phyloP scores from a whole-genome alignment of 2,888 invertebrate genomes.

The Drosophila macrospina region DNA sequence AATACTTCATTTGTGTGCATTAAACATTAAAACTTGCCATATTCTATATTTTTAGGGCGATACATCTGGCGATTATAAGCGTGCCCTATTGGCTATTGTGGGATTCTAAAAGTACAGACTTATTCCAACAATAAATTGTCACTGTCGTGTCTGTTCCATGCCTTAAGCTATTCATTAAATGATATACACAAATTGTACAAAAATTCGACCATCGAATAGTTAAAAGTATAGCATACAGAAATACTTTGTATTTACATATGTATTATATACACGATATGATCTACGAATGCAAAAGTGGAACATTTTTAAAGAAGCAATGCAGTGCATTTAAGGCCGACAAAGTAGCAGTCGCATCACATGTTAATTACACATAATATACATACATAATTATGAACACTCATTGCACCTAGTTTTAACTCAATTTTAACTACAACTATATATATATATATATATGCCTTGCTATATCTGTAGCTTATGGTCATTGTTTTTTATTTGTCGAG shows the following conservation, averaged over 20 bases:
- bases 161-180: constrained; percentile 47
- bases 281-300: constrained; percentile 45
- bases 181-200: constrained; percentile 65
- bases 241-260: constrained; percentile 20
- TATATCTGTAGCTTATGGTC: constrained; percentile 39
- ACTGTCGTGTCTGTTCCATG: constrained; percentile 72
- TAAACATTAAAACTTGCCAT: constrained; percentile 75
- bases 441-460: constrained; percentile 22
- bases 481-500: constrained; percentile 45
- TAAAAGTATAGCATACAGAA: constrained; percentile 31
- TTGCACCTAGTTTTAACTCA: constrained; percentile 62
- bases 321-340: constrained; percentile 65
- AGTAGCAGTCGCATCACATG: constrained; percentile 59
- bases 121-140: constrained; percentile 50
- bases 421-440: constrained; percentile 31
- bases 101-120: constrained; percentile 84
- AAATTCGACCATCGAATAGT: constrained; percentile 56
- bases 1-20: constrained; percentile 60
- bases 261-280: constrained; percentile 30
- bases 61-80: constrained; percentile 97
- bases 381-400: constrained; percentile 63
- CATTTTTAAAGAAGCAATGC: constrained; percentile 43
- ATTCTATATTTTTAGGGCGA: constrained; percentile 90
- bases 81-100: constrained; percentile 93
- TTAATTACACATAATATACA: constrained; percentile 42